Evolutionary conservation across 2,888 invertebrate genomes (phyloP).

Genomic region (Drosophila birchii): DNA sequence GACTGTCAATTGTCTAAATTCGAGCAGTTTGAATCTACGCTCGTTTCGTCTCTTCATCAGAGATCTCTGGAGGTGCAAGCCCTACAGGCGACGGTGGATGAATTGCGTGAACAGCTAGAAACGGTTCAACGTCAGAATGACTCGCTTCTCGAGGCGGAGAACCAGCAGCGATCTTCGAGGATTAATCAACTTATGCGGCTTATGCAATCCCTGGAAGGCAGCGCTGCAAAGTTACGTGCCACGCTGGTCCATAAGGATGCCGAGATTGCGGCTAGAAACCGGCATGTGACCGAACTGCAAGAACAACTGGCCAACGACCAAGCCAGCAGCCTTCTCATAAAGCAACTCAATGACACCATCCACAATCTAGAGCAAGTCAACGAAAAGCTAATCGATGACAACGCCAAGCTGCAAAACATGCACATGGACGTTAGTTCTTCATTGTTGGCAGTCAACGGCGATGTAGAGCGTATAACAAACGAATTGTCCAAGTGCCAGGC

Average conservation of each 20-base stretch:
- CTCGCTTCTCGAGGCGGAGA: neutral
- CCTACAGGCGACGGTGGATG: neutral
- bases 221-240: neutral
- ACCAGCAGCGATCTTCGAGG: neutral
- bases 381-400: constrained; percentile 7
- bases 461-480: neutral
- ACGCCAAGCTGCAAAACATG: neutral
- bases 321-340: neutral
- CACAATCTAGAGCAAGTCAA: neutral
- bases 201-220: neutral
- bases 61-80: neutral
- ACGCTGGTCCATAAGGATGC: neutral
- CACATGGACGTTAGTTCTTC: neutral
- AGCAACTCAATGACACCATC: constrained; percentile 14
- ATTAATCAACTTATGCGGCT: neutral
- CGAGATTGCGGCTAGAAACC: neutral
- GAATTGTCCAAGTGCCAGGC: neutral
- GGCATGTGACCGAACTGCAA: neutral
- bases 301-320: neutral
- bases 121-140: neutral
- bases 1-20: neutral
- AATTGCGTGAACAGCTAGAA: neutral
- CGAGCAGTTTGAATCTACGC: neutral
- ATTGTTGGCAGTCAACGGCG: neutral
- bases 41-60: neutral